Evolutionary conservation across 2,888 invertebrate species (phyloP).

Genomic region (Muschampia plurimacula): DNA sequence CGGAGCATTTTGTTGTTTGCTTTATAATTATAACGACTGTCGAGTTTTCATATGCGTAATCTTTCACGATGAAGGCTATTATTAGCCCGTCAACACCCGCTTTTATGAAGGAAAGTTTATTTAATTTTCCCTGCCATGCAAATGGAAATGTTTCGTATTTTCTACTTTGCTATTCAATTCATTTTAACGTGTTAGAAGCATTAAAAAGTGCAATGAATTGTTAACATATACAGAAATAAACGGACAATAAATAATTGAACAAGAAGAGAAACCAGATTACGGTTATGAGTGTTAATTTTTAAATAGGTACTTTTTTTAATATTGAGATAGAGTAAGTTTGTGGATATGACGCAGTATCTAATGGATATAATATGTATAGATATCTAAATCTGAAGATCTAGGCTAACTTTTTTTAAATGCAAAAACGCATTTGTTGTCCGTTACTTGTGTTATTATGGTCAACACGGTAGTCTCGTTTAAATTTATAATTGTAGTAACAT

Average conservation of each 20-base stretch:
- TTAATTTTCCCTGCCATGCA: constrained; percentile 2
- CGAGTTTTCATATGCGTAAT: constrained; percentile 14
- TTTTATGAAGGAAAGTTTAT: constrained; percentile 24
- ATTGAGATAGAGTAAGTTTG: not conserved
- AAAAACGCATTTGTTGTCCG: no score
- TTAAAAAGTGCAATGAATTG: not conserved
- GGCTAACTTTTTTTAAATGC: no score
- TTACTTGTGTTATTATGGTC: no score
- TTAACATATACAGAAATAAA: not conserved
- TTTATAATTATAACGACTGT: constrained; percentile 18
- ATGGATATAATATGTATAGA: not conserved
- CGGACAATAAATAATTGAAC: not conserved
- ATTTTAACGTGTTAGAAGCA: not conserved
- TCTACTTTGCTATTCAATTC: not conserved
- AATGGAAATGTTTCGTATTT: constrained; percentile 1
- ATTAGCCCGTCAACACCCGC: constrained; percentile 29
- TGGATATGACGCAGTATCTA: not conserved
- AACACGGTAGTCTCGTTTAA: not conserved
- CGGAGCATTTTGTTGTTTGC: constrained; percentile 19
- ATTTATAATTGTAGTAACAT: not conserved
- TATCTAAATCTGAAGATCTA: no score
- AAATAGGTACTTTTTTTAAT: not conserved
- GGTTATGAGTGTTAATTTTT: not conserved
- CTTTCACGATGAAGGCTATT: constrained; percentile 21
- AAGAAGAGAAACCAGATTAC: not conserved